Evolutionary conservation across 2,888 invertebrate genomes (phyloP).

Genomic region (Frankliniella fusca): DNA sequence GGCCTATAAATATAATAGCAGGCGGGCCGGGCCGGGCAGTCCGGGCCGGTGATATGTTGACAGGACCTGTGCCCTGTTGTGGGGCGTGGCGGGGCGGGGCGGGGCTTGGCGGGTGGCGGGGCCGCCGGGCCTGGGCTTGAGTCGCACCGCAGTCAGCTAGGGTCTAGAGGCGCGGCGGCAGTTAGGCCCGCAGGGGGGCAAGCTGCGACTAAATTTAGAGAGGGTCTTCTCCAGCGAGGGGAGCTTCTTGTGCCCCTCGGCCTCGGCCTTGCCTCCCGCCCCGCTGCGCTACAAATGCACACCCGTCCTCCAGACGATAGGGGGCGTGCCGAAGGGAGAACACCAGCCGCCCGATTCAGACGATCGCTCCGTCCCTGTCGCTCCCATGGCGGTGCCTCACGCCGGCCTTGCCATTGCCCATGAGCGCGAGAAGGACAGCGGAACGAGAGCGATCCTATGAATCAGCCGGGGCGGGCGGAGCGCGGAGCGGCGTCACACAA

Average conservation of each 20-base stretch:
- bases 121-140: background rate
- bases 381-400: background rate
- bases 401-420: background rate
- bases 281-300: background rate
- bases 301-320: background rate
- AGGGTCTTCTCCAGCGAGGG: background rate
- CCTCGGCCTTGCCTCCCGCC: background rate
- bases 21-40: background rate
- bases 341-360: background rate
- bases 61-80: background rate
- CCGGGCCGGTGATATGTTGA: background rate
- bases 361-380: background rate
- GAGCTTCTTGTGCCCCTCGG: background rate
- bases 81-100: background rate
- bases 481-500: too few relatives aligned
- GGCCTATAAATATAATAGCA: conserved; percentile 22
- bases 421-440: background rate
- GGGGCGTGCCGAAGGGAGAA: background rate
- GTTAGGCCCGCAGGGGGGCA: background rate
- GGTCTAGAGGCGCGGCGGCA: too few relatives aligned
- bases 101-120: background rate
- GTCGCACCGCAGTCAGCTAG: too few relatives aligned
- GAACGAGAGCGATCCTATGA: background rate
- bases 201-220: background rate
- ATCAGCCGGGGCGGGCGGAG: too few relatives aligned